Evolutionary conservation across 1,140 invertebrate species (phyloP), one percentile per base, ranked within the genome.

Genomic region (Chelonus insularis): DNA sequence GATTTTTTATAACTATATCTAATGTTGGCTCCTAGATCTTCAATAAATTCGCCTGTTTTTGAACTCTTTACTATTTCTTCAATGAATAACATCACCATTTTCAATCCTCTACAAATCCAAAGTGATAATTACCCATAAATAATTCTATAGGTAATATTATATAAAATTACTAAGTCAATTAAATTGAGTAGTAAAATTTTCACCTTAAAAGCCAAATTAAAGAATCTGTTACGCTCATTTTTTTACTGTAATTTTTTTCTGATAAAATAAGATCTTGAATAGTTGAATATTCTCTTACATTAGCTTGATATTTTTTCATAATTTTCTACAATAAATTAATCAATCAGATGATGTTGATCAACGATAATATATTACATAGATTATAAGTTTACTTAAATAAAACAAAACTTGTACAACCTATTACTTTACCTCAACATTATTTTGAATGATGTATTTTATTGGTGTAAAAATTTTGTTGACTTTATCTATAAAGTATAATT

Each of bases 391-490:
- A n/a, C n/a, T n/a, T n/a, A n/a, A n/a, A n/a, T n/a, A n/a, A n/a
- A n/a, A n/a, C n/a, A n/a, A n/a, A n/a, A n/a, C n/a, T n/a, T n/a
- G n/a, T n/a, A n/a, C n/a, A n/a, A n/a, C n/a, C n/a, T n/a, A n/a
- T n/a, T n/a, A n/a, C n/a, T 82, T 85, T 83, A 90, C 89, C 70
- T 87, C 84, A 68, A 91, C 86, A 75, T 91, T 91, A 68, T 85
- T 86, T 75, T 86, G 84, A 83, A 92, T 88, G 68, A 91, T 89
- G 78, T 85, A 85, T 70, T 86, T 88, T 16, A 91, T 84, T 9
- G 89, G 86, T 37, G 85, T 82, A 73, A 91, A 91, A 2, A 88
- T 75, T 78, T 86, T 89, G 59, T 89, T 89, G 73, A 90, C 86
- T 72, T 84, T 83, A 70, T 89, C 89, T 91, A 78, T n/a, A 65